Evolutionary conservation across 2,113 vertebrate species (phyloP), one percentile per base, ranked within the genome.

Genomic region (Romanogobio albipinnatus): DNA sequence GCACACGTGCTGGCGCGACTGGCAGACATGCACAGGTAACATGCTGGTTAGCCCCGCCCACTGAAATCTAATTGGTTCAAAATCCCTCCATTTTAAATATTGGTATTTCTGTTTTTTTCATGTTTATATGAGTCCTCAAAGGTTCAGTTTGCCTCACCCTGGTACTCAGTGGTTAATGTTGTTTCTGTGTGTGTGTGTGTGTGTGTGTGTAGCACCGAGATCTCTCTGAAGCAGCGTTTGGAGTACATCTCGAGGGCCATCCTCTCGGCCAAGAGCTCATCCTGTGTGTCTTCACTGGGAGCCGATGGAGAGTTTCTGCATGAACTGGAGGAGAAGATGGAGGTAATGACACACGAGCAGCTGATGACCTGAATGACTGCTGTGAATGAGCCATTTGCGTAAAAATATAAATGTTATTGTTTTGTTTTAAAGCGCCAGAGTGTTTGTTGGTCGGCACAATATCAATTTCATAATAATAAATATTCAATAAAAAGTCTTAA

Each of bases 281-380:
- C 97, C 82, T 94, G 95, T 29, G 93, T 97, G 90, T 97, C 96
- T 0, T 95, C 96, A 5, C 94, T 97, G 90, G 96, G 96, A 33
- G 95, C 97, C 5, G 96, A 99, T 33, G 98, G 98, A 29, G 98
- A 99, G 93, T 99, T 99, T 86, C 94, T 99, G 19, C 97, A 99
- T 70, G 97, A 99, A 86, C 91, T 99, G 75, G 97, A 99, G 89
- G 98, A 99, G 86, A 99, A 98, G 91, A 99, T 99, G 97, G 98
- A 99, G 95, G 98, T 98, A 92, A 14, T 90, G 87, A 80, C 3
- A 56, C 26, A 14, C 0, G 45, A n/a, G 24, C 13, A 6, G 10
- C 19, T 24, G 33, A 66, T 1, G 14, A 33, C 29, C 29, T 58
- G 56, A 56, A 56, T 5, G 13, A 17, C 14, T 5, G 22, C 17